Conservation (phyloP, 2,113 vertebrate genomes). For the Notothenia rossii region DNA sequence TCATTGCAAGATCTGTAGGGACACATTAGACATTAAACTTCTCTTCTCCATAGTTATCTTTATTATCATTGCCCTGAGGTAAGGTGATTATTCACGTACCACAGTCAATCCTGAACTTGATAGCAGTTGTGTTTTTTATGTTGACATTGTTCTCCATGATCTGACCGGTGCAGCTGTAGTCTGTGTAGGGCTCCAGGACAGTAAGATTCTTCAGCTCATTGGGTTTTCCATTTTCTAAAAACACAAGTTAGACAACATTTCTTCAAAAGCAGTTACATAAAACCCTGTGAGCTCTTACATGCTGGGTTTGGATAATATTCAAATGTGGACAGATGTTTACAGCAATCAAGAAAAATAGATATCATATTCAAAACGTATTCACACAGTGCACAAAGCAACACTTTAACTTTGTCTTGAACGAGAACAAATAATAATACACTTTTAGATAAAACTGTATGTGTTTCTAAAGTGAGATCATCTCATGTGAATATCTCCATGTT, state of each 20-base stretch:
- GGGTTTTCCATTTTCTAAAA: fast-evolving
- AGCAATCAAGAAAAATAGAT: not conserved
- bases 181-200: conserved; percentile 50
- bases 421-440: not conserved
- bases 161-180: conserved; percentile 39
- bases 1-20: conserved; percentile 35
- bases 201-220: fast-evolving
- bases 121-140: not conserved
- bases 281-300: not conserved
- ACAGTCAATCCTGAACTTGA: not conserved
- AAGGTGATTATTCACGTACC: conserved; percentile 48
- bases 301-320: not conserved
- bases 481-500: not conserved
- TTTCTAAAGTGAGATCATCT: not conserved
- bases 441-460: not conserved
- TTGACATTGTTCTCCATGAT: not conserved
- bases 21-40: conserved; percentile 23
- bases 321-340: not conserved
- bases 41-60: not conserved
- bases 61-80: not conserved
- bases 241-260: conserved; percentile 6
- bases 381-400: not conserved
- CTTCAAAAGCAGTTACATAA: not conserved
- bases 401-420: not conserved
- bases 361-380: not conserved